These are phyloP conservation scores for Phalacrocorax brasilianus DNA, from an alignment of 2,113 vertebrate genomes.

Conservation along the genomic window DNA sequence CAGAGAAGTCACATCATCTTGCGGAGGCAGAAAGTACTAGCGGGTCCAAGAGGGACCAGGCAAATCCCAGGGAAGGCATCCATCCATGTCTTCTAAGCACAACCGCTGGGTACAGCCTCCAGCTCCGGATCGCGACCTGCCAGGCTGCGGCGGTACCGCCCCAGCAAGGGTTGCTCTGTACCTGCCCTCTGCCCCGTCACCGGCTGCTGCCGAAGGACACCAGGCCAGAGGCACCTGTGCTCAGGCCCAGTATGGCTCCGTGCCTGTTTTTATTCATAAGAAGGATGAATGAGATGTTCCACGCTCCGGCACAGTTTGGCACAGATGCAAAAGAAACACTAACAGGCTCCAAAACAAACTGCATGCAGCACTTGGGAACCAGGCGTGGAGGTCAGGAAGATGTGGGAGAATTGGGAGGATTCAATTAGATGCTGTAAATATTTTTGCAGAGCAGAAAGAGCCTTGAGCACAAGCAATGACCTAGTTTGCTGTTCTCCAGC, in stretches of 20 bases:
- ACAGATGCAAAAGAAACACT: not conserved
- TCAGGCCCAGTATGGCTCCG: not conserved
- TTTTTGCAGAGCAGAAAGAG: constrained; percentile 35
- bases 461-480: constrained; percentile 17
- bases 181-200: not conserved
- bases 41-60: not conserved
- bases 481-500: not conserved
- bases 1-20: not conserved
- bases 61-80: not conserved
- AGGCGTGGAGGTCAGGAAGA: not conserved
- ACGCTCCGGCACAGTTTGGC: not conserved
- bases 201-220: not conserved
- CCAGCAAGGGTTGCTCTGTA: not conserved
- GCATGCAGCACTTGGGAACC: not conserved
- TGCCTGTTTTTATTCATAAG: not conserved
- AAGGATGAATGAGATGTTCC: constrained; percentile 43
- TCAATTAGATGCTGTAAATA: constrained; percentile 40
- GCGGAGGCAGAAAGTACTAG: not conserved
- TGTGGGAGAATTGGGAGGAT: not conserved
- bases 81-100: not conserved
- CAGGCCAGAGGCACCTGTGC: not conserved
- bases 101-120: not conserved
- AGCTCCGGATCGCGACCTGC: accelerated
- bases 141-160: not conserved
- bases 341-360: constrained; percentile 25